Evolutionary conservation across 35 echinoderm and acorn worm genomes (phyloP), one percentile per base, ranked within the genome.

Genomic region (Holothuria glaberrima): DNA sequence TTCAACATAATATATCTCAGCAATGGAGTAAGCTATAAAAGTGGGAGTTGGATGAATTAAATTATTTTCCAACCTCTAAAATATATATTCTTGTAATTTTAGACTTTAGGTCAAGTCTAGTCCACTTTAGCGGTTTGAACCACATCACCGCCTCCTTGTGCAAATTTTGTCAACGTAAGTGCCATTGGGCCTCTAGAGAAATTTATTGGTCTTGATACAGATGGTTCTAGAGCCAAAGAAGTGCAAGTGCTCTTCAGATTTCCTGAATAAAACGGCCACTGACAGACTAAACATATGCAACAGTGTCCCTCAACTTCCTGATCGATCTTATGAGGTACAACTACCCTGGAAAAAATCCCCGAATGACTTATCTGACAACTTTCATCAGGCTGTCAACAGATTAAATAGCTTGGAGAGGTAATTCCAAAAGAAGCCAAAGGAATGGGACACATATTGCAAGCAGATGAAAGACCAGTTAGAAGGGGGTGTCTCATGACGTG

Each of bases 131-230:
- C n/a, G n/a, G n/a, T n/a, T n/a, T n/a, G 61, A 63, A 75, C 74
- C 31, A 12, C 58, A n/a, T 34, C 80, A 59, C 21, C 74, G 24
- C 58, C 60, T 12, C 61, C 80, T 70, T 63, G 68, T 12, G 22
- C 52, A 16, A 88, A 89, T 84, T 92, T 88, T 30, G 17, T 92
- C 21, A 92, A 88, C 71, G 71, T 92, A 9, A 75, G 70, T 19
- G 91, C 84, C 31, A 68, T 80, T 60, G 91, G 91, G 21, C 86
- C 83, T 7, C n/a, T 92, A 45, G 91, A 88, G 63, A 85, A 92
- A 34, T 92, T 88, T 74, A 88, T 92, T 24, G 86, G 86, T 29
- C 64, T 89, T 10, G 91, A 92, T 54, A 92, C 56, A 10, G 45
- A 69, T 44, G 91, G 83, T 22, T n/a, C 29, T 89, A 59, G 91